Percentiles rank a stretch among this genome's conserved stretches.
Evolutionary conservation across 2,797 vertebrate genomes (phyloP).

Genomic region (Acrossocheilus wenchowensis): DNA sequence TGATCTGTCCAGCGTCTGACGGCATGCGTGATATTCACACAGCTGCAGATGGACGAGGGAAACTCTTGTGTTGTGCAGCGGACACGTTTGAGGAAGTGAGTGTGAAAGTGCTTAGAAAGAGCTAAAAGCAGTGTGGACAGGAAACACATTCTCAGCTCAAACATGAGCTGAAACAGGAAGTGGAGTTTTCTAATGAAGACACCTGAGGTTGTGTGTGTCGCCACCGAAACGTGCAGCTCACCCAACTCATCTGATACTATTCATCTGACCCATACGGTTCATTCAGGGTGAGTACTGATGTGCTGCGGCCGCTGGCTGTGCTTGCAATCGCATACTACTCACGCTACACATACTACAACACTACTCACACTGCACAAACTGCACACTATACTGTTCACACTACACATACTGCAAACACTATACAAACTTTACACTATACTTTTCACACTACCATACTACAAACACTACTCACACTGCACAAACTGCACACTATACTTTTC

Average conservation of each 20-base stretch:
- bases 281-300: background rate
- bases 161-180: constrained; percentile 52
- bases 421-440: background rate
- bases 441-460: background rate
- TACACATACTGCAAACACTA: background rate
- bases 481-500: background rate
- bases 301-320: background rate
- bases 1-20: background rate
- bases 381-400: background rate
- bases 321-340: background rate
- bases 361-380: background rate
- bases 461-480: rapidly evolving
- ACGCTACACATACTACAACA: background rate
- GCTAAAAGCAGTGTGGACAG: constrained; percentile 46
- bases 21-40: background rate
- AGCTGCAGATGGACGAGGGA: background rate
- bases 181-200: constrained; percentile 3
- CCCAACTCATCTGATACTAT: background rate
- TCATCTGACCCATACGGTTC: background rate
- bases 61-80: constrained; percentile 32
- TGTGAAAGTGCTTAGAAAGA: constrained; percentile 57
- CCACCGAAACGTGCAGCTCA: background rate
- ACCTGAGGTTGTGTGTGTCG: constrained; percentile 11
- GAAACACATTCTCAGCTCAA: constrained; percentile 19
- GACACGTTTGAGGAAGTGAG: constrained; percentile 55